Evolutionary conservation across 2,888 invertebrate genomes (phyloP).

Genomic region (Pollenia amentaria): DNA sequence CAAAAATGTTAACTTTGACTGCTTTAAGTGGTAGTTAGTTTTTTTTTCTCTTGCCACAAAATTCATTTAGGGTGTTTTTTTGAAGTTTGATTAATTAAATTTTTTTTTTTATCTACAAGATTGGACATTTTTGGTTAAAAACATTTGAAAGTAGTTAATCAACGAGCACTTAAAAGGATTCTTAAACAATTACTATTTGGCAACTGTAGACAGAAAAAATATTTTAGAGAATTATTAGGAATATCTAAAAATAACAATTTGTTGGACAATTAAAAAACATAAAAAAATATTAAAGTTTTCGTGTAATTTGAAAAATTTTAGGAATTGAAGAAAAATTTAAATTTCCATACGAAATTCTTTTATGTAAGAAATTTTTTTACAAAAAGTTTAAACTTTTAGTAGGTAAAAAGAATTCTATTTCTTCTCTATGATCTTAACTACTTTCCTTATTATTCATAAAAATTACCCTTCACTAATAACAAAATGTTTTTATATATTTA

Average conservation of each 20-base stretch:
- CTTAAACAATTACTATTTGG: constrained; percentile 1
- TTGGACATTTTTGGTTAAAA: constrained; percentile 37
- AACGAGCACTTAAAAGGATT: constrained; percentile 60
- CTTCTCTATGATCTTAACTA: too few species aligned
- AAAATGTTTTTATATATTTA: too few species aligned
- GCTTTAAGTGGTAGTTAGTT: background rate
- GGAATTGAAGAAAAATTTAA: too few species aligned
- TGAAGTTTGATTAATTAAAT: background rate
- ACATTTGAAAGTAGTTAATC: constrained; percentile 61
- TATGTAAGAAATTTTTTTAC: too few species aligned
- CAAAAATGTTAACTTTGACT: background rate
- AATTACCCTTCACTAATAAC: too few species aligned
- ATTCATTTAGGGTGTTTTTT: constrained; percentile 49
- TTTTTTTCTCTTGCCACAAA: constrained; percentile 1
- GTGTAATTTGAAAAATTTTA: too few species aligned
- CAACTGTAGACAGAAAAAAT: constrained; percentile 1
- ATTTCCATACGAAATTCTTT: too few species aligned
- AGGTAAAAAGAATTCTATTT: too few species aligned
- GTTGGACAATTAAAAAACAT: background rate
- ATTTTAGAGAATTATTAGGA: background rate
- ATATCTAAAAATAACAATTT: too few species aligned
- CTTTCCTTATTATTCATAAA: too few species aligned
- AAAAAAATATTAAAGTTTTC: background rate
- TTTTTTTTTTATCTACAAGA: background rate
- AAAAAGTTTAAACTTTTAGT: too few species aligned